phyloP scores from a whole-genome alignment of 2,113 vertebrate genomes.

The Oophaga pumilio region DNA sequence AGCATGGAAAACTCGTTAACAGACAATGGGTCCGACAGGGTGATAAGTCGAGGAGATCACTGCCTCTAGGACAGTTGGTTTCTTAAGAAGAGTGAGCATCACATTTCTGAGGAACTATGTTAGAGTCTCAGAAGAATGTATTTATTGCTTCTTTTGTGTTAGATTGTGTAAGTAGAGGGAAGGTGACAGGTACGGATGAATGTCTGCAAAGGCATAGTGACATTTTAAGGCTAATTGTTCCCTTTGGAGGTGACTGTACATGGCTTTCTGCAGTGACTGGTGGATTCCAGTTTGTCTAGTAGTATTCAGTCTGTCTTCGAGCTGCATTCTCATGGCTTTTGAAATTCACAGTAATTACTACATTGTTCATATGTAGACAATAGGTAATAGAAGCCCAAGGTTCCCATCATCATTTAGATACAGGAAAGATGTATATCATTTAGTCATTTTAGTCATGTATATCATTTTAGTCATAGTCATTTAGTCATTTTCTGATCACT shows the following conservation, averaged over 20 bases:
- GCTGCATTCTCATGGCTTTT: background rate
- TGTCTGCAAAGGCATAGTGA: background rate
- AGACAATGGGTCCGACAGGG: background rate
- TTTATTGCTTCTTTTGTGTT: background rate
- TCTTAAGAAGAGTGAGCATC: background rate
- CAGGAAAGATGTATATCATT: no score
- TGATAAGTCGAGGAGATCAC: background rate
- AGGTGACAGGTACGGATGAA: background rate
- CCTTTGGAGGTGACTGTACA: background rate
- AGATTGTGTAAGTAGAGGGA: background rate
- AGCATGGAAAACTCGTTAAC: background rate
- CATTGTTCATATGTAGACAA: constrained; percentile 31
- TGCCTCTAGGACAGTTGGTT: background rate
- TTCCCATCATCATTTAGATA: background rate
- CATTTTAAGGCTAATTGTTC: background rate
- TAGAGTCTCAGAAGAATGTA: background rate
- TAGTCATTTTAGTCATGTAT: no score
- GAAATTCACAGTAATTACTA: background rate
- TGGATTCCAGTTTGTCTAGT: constrained; percentile 23
- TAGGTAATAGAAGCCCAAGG: background rate
- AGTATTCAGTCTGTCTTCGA: background rate
- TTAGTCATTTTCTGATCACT: background rate
- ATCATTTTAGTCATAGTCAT: no score
- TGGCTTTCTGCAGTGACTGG: background rate
- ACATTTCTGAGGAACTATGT: background rate